These are phyloP conservation scores for Hetaerina titia DNA, from an alignment of 2,888 invertebrate genomes.

Conservation along the genomic window DNA sequence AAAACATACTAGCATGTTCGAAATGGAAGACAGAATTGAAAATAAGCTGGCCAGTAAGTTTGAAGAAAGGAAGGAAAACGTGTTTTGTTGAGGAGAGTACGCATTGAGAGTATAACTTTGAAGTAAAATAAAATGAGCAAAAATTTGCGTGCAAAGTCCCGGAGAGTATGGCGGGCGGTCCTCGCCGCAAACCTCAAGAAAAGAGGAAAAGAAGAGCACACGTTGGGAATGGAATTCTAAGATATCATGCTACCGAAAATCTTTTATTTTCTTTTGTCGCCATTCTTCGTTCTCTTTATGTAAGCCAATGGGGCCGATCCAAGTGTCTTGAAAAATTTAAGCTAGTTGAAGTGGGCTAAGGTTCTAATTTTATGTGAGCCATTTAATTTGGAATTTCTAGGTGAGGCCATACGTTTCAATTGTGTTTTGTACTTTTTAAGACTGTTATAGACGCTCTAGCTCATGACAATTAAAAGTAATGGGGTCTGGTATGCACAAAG, in stretches of 20 bases:
- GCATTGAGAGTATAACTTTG: background rate
- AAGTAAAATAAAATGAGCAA: background rate
- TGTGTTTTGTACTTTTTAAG: no score
- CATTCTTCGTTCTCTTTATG: background rate
- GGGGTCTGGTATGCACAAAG: no score
- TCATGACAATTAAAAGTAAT: no score
- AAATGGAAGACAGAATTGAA: slow-evolving; percentile 4
- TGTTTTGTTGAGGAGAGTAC: slow-evolving; percentile 15
- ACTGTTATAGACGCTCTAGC: no score
- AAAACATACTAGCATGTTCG: background rate
- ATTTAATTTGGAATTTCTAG: no score
- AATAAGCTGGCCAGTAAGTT: background rate
- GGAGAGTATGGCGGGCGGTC: background rate
- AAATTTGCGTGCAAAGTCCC: background rate
- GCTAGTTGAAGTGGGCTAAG: no score
- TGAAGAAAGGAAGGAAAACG: background rate
- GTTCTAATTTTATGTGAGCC: no score
- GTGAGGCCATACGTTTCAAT: no score
- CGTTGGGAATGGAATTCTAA: background rate
- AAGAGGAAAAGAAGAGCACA: background rate
- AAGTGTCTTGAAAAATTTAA: no score
- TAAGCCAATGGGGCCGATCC: no score
- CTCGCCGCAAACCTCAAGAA: slow-evolving; percentile 21
- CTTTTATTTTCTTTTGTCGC: background rate
- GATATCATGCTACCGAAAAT: background rate